Base-by-base conservation (phyloP, 2,797 vertebrate species). In the Lacerta bilineata region DNA sequence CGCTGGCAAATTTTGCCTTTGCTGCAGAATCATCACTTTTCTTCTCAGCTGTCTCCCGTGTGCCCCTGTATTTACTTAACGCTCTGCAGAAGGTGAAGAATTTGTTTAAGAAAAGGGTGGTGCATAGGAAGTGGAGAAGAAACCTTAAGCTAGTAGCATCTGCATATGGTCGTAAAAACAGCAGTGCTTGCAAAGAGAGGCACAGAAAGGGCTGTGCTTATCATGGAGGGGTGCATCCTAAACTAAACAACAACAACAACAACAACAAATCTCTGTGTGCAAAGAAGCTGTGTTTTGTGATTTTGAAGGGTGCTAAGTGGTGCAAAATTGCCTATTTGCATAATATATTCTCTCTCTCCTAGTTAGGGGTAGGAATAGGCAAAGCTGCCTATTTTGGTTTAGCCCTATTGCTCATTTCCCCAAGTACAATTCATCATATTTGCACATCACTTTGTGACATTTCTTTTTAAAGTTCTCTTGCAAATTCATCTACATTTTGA, bases 51-150 rank as follows among this genome's bases (percentile, higher is more conserved):
- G 4, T 81, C 13, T 82, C 61, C 83, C 55, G 80, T 20, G 46
- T 1, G 83, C 89, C 82, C 18, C 78, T 86, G 59, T 88, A 78
- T 90, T 90, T 75, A 88, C 29, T 69, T 69, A 33, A 17, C 55
- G 13, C 79, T 33, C 84, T 8, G 55, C 77, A 86, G 46, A 87
- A 87, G 78, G 27, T 84, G 86, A 61, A 83, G 59, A 11, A 36
- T 61, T 13, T 84, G 82, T 87, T 17, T 59, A 20, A 50, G 33
- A 71, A n/a, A 69, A 69, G 66, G 25, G 27, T 55, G 50, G 50
- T 15, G 50, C 3, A 55, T 55, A 55, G 50, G 50, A 55, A 55
- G 50, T 55, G 11, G 50, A 55, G 4, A 3, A 55, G 50, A 55
- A 55, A 55, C 33, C 18, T 29, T 74, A 8, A 33, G 33, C 23